Evolutionary conservation across 2,888 invertebrate species (phyloP), one percentile per base, ranked within the genome.

Genomic region (Hirtodrosophila cameraria): DNA sequence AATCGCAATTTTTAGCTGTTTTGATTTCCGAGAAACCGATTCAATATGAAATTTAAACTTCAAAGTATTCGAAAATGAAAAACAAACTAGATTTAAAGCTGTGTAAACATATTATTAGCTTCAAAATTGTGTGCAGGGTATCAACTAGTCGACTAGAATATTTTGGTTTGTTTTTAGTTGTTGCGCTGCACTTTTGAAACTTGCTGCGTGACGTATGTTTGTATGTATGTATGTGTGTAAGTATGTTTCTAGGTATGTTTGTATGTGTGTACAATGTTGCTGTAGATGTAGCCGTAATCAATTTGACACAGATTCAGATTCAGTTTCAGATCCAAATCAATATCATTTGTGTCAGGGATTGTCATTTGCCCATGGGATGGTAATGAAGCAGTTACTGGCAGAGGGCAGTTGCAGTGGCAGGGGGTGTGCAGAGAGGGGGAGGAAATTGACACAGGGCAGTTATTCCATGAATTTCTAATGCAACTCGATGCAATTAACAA

Each of bases 271-370:
- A n/a, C n/a, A n/a, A n/a, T 5, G 27, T n/a, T 35, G 13, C 11
- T 46, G 20, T 36, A 23, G 46, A 30, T 48, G 39, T 28, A 41
- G 54, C 57, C 62, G 66, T 80, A 73, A 82, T 82, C 77, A 82
- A 85, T 67, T 82, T 85, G 82, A 82, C 82, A 82, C 83, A 85
- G 75, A 70, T 82, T 77, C 53, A 59, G 58, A 41, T 65, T 78
- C 54, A 59, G 58, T 39, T 65, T 23, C 30, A 50, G 62, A 67
- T 63, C 46, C 39, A 75, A 80, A 82, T 82, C 80, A 82, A 82
- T 85, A 75, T 60, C 50, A 75, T 59, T 62, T 67, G 71, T 63
- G 52, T 62, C 55, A 68, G 55, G 41, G 48, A 64, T 48, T 52
- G 54, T 35, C 45, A 53, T 49, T 36, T 55, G 50, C 46, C 68